phyloP scores from a whole-genome alignment of 2,113 vertebrate genomes.

The Tichodroma muraria region DNA sequence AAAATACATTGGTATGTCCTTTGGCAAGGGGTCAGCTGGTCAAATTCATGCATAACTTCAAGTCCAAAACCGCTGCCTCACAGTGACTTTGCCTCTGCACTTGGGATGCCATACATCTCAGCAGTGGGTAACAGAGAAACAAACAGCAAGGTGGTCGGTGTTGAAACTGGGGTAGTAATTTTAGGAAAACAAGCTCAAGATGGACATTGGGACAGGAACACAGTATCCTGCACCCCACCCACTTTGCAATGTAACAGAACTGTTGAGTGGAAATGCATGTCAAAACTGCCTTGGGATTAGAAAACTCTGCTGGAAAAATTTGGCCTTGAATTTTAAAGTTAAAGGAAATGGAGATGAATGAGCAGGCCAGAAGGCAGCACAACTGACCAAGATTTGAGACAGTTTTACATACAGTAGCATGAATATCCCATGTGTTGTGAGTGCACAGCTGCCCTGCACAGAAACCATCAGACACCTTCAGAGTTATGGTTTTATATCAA shows the following conservation, averaged over 20 bases:
- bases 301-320: neutral
- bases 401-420: neutral
- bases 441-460: neutral
- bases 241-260: neutral
- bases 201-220: neutral
- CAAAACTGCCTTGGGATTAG: neutral
- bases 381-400: neutral
- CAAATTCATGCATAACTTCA: neutral
- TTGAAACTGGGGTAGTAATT: neutral
- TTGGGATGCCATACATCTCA: neutral
- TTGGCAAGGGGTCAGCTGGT: neutral
- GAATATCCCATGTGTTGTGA: rapidly evolving
- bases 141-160: neutral
- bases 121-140: neutral
- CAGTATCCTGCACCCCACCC: neutral
- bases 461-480: neutral
- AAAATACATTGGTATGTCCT: neutral
- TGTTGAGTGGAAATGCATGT: neutral
- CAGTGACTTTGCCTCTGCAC: neutral
- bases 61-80: neutral
- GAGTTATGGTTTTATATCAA: neutral
- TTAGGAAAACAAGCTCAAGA: neutral
- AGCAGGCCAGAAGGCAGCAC: neutral
- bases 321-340: neutral
- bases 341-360: neutral